Percentiles rank a stretch among this genome's conserved stretches.
Conservation (phyloP, 2,888 invertebrate genomes). For the Spilosoma lubricipeda region DNA sequence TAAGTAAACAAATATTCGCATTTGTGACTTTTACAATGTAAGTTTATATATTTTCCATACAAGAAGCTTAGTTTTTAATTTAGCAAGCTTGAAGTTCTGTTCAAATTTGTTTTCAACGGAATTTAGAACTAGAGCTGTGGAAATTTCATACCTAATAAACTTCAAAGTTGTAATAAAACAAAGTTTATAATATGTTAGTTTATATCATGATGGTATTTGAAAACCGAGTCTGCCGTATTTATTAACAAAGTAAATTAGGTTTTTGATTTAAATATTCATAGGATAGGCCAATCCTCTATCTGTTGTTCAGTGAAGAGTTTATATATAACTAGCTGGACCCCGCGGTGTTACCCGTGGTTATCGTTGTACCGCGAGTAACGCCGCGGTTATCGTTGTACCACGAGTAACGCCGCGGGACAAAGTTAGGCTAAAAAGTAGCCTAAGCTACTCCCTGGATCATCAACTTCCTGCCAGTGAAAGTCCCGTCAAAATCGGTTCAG, state of each 20-base stretch:
- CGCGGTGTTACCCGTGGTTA: too few species aligned
- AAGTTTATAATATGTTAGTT: neutral
- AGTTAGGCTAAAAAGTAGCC: too few species aligned
- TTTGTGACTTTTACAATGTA: too few species aligned
- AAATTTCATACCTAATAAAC: neutral
- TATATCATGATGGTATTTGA: neutral
- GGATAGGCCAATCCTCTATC: neutral
- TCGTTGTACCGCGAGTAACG: too few species aligned
- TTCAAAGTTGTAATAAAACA: neutral
- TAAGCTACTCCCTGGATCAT: too few species aligned
- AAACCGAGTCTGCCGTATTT: neutral
- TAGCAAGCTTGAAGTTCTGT: neutral
- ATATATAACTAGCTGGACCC: neutral
- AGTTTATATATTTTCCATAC: neutral
- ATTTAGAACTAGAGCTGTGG: neutral
- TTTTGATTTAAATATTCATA: neutral
- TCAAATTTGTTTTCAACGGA: neutral
- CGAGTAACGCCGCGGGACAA: too few species aligned
- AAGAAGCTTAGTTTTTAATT: neutral
- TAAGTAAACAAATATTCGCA: too few species aligned
- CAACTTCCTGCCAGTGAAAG: too few species aligned
- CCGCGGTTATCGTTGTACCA: too few species aligned
- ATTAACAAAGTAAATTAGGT: neutral
- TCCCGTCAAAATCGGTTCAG: too few species aligned
- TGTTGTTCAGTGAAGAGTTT: neutral